phyloP scores from a whole-genome alignment of 2,888 invertebrate genomes.

The Trachelus iudaicus region DNA sequence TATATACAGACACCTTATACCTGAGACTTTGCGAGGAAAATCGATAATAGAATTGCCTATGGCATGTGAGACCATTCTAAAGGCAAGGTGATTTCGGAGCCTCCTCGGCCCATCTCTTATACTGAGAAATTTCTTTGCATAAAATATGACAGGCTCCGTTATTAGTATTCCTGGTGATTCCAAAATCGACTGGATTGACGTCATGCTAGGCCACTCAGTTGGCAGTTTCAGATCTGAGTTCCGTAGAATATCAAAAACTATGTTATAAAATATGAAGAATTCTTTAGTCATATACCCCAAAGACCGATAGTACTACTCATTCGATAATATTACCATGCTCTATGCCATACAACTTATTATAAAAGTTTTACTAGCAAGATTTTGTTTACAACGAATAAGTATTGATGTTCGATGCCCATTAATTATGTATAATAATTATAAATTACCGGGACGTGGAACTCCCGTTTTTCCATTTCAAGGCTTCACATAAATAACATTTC shows the following conservation, averaged over 20 bases:
- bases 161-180: not conserved
- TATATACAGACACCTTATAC: not conserved
- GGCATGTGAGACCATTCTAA: constrained; percentile 50
- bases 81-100: constrained; percentile 44
- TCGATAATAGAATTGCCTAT: constrained; percentile 61
- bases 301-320: not conserved
- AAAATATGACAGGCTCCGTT: not conserved
- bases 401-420: not conserved
- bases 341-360: not conserved
- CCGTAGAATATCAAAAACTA: not conserved
- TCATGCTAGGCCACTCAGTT: no score
- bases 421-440: not conserved
- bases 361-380: not conserved
- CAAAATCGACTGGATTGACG: not conserved
- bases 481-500: not conserved
- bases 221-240: no score
- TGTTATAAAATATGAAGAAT: not conserved
- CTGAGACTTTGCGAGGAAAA: constrained; percentile 31
- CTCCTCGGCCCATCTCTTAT: not conserved
- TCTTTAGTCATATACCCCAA: not conserved
- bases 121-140: not conserved
- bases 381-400: not conserved
- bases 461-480: no score
- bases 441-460: no score
- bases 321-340: not conserved